Evolutionary conservation across 2,888 invertebrate species (phyloP).

Genomic region (Suillia variegata): DNA sequence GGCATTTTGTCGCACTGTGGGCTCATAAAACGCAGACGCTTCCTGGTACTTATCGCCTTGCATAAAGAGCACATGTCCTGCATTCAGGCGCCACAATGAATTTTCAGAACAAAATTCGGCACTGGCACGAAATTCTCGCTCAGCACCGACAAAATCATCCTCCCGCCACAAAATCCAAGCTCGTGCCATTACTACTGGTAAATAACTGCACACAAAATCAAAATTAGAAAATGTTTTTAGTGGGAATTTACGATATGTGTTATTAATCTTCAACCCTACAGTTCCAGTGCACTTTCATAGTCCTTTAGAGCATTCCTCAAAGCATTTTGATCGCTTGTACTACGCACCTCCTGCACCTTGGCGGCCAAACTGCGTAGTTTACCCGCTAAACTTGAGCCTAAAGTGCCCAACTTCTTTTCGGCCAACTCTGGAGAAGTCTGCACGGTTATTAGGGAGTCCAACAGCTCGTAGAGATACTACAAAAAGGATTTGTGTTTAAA

Average conservation of each 20-base stretch:
- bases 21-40: constrained; percentile 97
- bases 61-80: constrained; percentile 99
- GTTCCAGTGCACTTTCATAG: constrained; percentile 84
- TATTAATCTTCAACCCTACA: constrained; percentile 55
- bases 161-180: constrained; percentile 99
- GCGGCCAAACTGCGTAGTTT: constrained; percentile 89
- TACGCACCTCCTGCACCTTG: constrained; percentile 90
- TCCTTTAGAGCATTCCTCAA: constrained; percentile 89
- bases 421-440: constrained; percentile 97
- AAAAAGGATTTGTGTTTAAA: too few species aligned
- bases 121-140: constrained; percentile 94
- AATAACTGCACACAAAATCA: constrained; percentile 81
- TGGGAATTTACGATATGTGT: background rate
- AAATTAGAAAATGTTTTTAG: constrained; percentile 5
- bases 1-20: constrained; percentile 92
- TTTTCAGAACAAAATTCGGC: constrained; percentile 98
- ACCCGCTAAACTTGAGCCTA: constrained; percentile 90
- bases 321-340: constrained; percentile 85
- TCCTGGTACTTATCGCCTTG: constrained; percentile 98
- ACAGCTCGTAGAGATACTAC: constrained; percentile 88
- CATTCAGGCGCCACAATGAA: constrained; percentile 96
- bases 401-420: constrained; percentile 91
- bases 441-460: constrained; percentile 95
- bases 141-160: constrained; percentile 94
- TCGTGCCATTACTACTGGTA: constrained; percentile 99